phyloP scores from a whole-genome alignment of 2,113 vertebrate species.

The Myotis yumanensis region DNA sequence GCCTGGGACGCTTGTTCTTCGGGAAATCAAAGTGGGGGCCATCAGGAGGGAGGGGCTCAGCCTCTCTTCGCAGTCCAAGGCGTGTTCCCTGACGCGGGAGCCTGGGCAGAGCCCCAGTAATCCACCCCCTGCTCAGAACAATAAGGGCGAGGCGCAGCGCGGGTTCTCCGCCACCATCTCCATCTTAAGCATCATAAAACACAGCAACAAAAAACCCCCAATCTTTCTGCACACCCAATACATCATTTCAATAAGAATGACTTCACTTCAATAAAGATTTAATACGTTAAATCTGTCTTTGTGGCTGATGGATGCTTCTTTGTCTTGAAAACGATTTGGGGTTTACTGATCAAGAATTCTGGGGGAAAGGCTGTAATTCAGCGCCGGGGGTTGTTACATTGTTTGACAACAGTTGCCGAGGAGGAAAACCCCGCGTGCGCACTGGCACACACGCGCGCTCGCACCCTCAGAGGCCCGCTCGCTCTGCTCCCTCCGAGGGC shows the following conservation, averaged over 20 bases:
- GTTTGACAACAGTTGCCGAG: conserved; percentile 41
- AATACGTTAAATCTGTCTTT: conserved; percentile 77
- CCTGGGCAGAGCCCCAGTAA: background rate
- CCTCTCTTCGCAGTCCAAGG: background rate
- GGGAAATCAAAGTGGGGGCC: background rate
- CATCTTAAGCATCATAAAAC: background rate
- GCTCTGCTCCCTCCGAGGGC: conserved; percentile 66
- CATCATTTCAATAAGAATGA: conserved; percentile 71
- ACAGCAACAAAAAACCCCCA: background rate
- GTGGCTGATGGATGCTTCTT: conserved; percentile 76
- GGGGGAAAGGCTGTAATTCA: conserved; percentile 45
- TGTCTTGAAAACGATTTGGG: conserved; percentile 76
- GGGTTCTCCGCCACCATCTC: background rate
- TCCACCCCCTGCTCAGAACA: background rate
- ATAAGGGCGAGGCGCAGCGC: background rate
- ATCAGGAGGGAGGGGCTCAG: background rate
- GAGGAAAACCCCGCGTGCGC: conserved; percentile 55
- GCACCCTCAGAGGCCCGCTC: background rate
- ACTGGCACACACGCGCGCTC: conserved; percentile 63
- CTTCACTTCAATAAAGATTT: conserved; percentile 80
- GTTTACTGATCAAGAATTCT: conserved; percentile 55
- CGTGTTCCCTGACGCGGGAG: accelerated
- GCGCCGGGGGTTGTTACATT: conserved; percentile 46
- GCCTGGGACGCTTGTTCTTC: background rate
- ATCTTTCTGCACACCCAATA: conserved; percentile 64